Evolutionary conservation across 2,888 invertebrate genomes (phyloP), one percentile per base, ranked within the genome.

Genomic region (Bruchidius siliquastri): DNA sequence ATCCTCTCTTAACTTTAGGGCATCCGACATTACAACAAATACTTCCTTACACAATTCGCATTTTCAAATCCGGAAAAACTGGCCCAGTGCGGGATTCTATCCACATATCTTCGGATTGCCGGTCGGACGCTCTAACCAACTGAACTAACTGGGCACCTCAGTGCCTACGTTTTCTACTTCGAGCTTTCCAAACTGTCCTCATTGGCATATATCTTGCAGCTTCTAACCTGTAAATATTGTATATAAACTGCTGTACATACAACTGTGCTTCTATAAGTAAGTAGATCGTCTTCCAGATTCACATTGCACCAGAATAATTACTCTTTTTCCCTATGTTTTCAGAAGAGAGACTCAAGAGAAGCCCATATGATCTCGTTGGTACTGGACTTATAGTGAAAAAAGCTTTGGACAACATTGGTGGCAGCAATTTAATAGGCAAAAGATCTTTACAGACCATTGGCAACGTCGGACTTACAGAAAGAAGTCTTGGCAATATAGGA

Each of bases 331-430:
- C 49, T 49, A 8, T 18, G 18, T 49, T 49, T 49, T 49, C 76
- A n/a, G 78, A 78, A 8, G 77, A 76, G n/a, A 72, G 75, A 72
- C 72, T 79, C 26, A 73, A 68, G 2, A 79, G 79, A 20, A 73
- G 79, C 73, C 75, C 72, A 32, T 67, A 72, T 18, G 78, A 77
- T 13, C 68, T 69, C 0, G 77, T 80, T 32, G 81, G 78, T 20
- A 79, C 78, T 10, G 79, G 76, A 21, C 10, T 8, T 18, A 21
- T 71, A 3, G 21, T 71, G 49, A 71, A 22, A 21, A 69, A 70
- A 66, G 20, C 67, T 18, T 68, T 80, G 20, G 78, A 78, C 68
- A 71, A 68, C 3, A 77, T 80, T 71, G 79, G 78, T 20, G 80
- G 79, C 3, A 79, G 77, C 4, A 21, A 74, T 72, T 72, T 79